Evolutionary conservation across 2,113 vertebrate genomes (phyloP).

Genomic region (Pangasianodon hypophthalmus): DNA sequence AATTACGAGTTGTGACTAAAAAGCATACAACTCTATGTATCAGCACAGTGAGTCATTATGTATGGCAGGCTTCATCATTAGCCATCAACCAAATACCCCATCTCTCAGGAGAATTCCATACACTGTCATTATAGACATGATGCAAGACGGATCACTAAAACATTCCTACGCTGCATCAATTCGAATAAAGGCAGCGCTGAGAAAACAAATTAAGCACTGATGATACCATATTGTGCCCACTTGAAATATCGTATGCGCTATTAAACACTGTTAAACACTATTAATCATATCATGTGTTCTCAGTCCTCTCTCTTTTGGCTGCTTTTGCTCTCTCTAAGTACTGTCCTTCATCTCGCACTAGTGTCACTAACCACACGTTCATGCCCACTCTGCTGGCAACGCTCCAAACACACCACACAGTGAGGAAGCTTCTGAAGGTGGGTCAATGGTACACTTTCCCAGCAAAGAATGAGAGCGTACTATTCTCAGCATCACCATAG

Average conservation of each 20-base stretch:
- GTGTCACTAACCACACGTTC: slow-evolving; percentile 51
- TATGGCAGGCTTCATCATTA: slow-evolving; percentile 8
- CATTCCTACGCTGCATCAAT: not conserved
- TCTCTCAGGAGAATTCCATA: slow-evolving; percentile 13
- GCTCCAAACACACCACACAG: slow-evolving; percentile 48
- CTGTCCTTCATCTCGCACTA: slow-evolving; percentile 48
- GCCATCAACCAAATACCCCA: not conserved
- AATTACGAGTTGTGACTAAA: slow-evolving; percentile 22
- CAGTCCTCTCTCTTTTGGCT: slow-evolving; percentile 1
- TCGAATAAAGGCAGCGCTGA: not conserved
- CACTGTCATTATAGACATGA: not conserved
- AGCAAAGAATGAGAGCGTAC: slow-evolving; percentile 56
- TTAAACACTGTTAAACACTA: slow-evolving; percentile 23
- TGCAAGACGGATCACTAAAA: slow-evolving; percentile 5
- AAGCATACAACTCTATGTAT: slow-evolving; percentile 7
- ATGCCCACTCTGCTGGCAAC: slow-evolving; percentile 36
- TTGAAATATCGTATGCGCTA: slow-evolving; percentile 2
- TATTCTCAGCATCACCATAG: slow-evolving; percentile 59
- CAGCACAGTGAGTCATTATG: slow-evolving; percentile 28
- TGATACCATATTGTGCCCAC: not conserved
- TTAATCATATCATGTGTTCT: slow-evolving; percentile 23
- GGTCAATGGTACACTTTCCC: slow-evolving; percentile 59
- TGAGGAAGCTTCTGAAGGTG: slow-evolving; percentile 53
- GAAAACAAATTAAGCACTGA: slow-evolving; percentile 6
- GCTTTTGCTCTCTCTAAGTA: slow-evolving; percentile 2